Evolutionary conservation across 2,888 invertebrate species (phyloP).

Genomic region (Flexamia atlantica): DNA sequence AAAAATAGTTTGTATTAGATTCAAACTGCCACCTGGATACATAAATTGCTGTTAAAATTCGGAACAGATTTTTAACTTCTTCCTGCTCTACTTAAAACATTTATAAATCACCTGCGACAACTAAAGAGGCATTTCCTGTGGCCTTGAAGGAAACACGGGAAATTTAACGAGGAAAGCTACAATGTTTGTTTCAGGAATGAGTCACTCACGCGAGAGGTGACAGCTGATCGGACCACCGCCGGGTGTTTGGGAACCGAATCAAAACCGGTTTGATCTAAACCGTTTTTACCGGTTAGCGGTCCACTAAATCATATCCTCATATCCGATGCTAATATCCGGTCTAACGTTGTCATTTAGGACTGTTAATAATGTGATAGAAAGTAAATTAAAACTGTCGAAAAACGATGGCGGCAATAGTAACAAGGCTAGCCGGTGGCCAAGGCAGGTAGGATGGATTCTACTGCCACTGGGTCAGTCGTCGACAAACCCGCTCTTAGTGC

Average conservation of each 20-base stretch:
- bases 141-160: neutral
- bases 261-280: slow-evolving; percentile 21
- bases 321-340: neutral
- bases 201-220: neutral
- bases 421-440: neutral
- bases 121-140: no score
- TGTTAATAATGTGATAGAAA: neutral
- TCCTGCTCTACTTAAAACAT: no score
- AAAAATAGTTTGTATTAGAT: no score
- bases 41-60: no score
- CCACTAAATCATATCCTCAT: no score
- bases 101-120: no score
- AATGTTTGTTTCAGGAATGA: neutral
- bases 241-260: neutral
- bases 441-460: neutral
- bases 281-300: no score
- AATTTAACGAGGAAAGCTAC: neutral
- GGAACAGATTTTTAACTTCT: no score
- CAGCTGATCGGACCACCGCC: neutral
- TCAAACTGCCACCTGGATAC: no score
- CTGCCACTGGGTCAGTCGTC: neutral
- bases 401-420: neutral
- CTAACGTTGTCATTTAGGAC: slow-evolving; percentile 4
- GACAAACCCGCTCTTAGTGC: neutral
- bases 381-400: neutral